Conservation (phyloP, 2,113 vertebrate genomes). For the Phycodurus eques region DNA sequence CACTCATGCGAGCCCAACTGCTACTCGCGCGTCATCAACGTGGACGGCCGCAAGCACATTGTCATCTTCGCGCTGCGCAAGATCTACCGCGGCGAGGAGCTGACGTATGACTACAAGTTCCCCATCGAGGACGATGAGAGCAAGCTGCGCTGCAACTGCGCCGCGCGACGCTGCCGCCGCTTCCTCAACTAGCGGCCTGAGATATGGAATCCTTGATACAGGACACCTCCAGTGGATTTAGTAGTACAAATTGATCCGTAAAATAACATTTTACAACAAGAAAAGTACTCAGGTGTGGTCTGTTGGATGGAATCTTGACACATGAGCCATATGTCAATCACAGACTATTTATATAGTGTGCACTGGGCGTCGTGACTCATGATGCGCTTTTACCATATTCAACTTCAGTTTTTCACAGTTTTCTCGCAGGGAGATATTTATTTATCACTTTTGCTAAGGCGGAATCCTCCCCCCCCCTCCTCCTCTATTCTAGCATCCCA, state of each 20-base stretch:
- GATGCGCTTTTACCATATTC: neutral
- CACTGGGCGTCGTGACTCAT: neutral
- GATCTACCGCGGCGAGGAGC: slow-evolving; percentile 88
- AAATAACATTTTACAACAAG: neutral
- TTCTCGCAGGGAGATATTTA: slow-evolving; percentile 18
- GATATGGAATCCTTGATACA: neutral
- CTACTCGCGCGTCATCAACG: slow-evolving; percentile 88
- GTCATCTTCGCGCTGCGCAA: slow-evolving; percentile 88
- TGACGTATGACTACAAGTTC: slow-evolving; percentile 94
- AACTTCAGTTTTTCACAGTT: neutral
- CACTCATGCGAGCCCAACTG: slow-evolving; percentile 93
- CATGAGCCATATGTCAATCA: neutral
- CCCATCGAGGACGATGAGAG: slow-evolving; percentile 87
- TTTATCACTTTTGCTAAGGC: slow-evolving; percentile 54
- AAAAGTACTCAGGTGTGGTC: neutral
- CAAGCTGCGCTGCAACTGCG: slow-evolving; percentile 89
- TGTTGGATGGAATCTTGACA: neutral
- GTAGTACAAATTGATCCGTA: neutral
- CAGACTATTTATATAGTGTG: neutral
- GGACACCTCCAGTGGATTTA: neutral
- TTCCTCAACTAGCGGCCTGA: slow-evolving; percentile 78
- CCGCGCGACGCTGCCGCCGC: slow-evolving; percentile 81
- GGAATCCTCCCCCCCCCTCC: neutral
- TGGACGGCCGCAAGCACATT: slow-evolving; percentile 91
- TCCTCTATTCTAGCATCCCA: neutral